These are phyloP conservation scores for Siderastrea siderea DNA, from an alignment of 92 coral and sea anemone genomes.

Conservation along the genomic window DNA sequence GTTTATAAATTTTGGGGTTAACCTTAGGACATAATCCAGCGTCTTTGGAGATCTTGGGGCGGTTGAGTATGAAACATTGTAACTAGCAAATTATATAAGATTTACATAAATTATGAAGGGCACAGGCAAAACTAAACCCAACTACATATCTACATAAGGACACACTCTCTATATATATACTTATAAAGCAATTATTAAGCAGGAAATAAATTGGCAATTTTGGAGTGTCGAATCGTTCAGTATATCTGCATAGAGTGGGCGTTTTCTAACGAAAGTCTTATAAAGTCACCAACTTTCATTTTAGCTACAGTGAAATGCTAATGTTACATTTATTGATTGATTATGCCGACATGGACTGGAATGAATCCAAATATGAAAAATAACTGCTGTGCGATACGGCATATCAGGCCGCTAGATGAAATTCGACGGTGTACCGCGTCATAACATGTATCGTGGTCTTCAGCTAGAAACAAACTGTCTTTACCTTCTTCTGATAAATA, in stretches of 20 bases:
- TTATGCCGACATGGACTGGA: constrained; percentile 31
- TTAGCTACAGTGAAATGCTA: constrained; percentile 16
- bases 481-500: too few relatives aligned
- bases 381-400: constrained; percentile 27
- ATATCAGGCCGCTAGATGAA: constrained; percentile 14
- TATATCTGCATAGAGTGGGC: not conserved
- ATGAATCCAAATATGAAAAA: constrained; percentile 22
- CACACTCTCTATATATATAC: not conserved
- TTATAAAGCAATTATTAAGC: not conserved
- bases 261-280: not conserved
- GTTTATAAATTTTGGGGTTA: constrained; percentile 12
- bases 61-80: not conserved
- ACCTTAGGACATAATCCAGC: constrained; percentile 12
- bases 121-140: constrained; percentile 30
- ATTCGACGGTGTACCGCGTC: not conserved
- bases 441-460: not conserved
- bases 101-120: constrained; percentile 36
- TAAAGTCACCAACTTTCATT: not conserved
- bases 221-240: not conserved
- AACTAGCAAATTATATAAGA: constrained; percentile 2
- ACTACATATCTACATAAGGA: not conserved
- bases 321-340: constrained; percentile 16
- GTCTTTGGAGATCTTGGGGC: not conserved
- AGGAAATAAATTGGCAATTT: not conserved
- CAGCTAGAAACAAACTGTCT: not conserved